These are phyloP conservation scores for Pluvianellus socialis DNA, from an alignment of 2,113 vertebrate genomes.

Conservation along the genomic window DNA sequence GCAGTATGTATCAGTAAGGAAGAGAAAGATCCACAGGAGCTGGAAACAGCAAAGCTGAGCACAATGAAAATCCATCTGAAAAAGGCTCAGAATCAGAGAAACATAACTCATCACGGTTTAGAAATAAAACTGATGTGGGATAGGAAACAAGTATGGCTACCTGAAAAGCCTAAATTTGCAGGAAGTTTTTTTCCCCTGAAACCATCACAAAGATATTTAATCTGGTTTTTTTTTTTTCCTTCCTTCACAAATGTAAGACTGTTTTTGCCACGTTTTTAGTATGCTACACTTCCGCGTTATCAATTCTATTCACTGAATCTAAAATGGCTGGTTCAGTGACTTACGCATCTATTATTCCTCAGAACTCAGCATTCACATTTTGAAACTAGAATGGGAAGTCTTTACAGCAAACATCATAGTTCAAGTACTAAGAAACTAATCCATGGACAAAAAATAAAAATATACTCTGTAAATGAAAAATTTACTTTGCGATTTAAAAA, in stretches of 20 bases:
- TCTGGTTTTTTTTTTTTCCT: not conserved
- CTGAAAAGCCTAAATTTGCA: not conserved
- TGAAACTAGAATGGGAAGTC: not conserved
- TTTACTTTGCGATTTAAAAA: not conserved
- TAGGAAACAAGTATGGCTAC: not conserved
- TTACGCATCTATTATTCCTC: not conserved
- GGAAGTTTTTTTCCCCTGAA: not conserved
- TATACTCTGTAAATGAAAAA: not conserved
- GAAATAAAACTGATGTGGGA: not conserved
- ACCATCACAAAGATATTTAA: not conserved
- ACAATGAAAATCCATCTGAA: not conserved
- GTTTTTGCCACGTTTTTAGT: not conserved
- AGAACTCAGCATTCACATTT: not conserved
- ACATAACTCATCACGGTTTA: not conserved
- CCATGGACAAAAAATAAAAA: not conserved
- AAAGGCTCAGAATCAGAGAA: not conserved
- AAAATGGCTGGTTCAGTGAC: not conserved
- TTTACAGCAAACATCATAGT: not conserved
- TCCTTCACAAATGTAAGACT: not conserved
- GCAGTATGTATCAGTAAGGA: not conserved
- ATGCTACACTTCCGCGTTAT: not conserved
- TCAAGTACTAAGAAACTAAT: not conserved
- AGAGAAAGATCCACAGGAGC: not conserved
- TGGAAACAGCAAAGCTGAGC: not conserved
- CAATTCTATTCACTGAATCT: not conserved